A percentile compares a stretch with the other conserved stretches of the same genome.
These are phyloP conservation scores for Entomyzon cyanotis DNA, from an alignment of 2,113 vertebrate genomes.

Conservation along the genomic window DNA sequence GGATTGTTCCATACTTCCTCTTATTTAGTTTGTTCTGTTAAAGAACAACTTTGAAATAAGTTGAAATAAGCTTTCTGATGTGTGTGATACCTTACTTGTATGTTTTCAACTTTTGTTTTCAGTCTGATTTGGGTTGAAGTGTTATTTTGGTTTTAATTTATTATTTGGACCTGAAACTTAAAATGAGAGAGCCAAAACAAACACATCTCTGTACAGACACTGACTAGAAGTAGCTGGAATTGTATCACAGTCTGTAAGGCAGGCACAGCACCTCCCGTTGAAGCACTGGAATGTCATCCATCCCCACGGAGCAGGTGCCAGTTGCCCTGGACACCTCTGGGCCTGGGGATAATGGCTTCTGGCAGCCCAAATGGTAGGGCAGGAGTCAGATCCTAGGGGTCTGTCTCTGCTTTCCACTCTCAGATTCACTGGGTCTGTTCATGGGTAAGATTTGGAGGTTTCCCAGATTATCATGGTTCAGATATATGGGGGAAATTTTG, in stretches of 20 bases:
- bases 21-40: not conserved
- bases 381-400: not conserved
- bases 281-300: not conserved
- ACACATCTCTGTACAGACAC: not conserved
- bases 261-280: accelerated
- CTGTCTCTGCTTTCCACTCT: not conserved
- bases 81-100: not conserved
- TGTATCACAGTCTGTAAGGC: not conserved
- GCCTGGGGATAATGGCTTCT: not conserved
- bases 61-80: not conserved
- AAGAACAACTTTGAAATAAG: too few species aligned
- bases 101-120: not conserved
- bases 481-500: not conserved
- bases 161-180: not conserved
- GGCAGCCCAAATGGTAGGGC: not conserved
- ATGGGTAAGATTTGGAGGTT: not conserved
- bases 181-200: not conserved
- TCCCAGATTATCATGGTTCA: accelerated
- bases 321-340: not conserved
- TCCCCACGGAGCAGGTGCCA: not conserved
- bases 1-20: not conserved
- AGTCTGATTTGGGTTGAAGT: not conserved
- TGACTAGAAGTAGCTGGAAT: not conserved
- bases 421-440: not conserved
- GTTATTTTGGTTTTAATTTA: not conserved